Evolutionary conservation across 2,888 invertebrate species (phyloP), one percentile per base, ranked within the genome.

Genomic region (Crocallis elinguaria): DNA sequence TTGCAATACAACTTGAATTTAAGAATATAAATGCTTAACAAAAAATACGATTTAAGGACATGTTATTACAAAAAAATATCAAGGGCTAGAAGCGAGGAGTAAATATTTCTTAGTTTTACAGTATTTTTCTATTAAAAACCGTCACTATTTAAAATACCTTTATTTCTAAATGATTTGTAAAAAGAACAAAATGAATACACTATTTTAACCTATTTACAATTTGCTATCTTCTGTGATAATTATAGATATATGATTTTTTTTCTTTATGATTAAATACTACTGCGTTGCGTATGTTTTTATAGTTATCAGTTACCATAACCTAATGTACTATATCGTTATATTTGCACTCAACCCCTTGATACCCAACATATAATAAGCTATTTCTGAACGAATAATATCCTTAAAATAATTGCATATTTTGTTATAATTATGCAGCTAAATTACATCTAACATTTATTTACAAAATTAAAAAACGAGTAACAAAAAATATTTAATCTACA

Each of bases 401-500:
- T 44, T 23, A 14, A 44, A 9, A 32, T 21, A 11, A 13, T 16
- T 36, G 23, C 21, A 49, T 60, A 21, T 23, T 30, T 38, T 60
- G 58, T 61, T 57, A 49, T 51, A 49, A 62, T 25, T 52, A 45
- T 57, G 61, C 39, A 60, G 62, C 64, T 67, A 58, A 38, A 39
- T 62, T 61, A 25, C 45, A 63, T 55, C 69, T 71, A 72, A 11
- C 9, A 11, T 32, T 61, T 77, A 79, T 79, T 66, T 78, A 82
- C 79, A 81, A 74, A 67, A 75, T 64, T 75, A 78, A 57, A 79
- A 64, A 79, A 74, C 71, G 58, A 75, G 65, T 70, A 81, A 78
- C 76, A 77, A 75, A 59, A 63, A 64, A 68, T 62, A 48, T 66
- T 69, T 66, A 50, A 68, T 64, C 46, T 65, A 66, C 45, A 58